Conservation (phyloP, 2,113 vertebrate genomes). For the Chloroceryle aenea region DNA sequence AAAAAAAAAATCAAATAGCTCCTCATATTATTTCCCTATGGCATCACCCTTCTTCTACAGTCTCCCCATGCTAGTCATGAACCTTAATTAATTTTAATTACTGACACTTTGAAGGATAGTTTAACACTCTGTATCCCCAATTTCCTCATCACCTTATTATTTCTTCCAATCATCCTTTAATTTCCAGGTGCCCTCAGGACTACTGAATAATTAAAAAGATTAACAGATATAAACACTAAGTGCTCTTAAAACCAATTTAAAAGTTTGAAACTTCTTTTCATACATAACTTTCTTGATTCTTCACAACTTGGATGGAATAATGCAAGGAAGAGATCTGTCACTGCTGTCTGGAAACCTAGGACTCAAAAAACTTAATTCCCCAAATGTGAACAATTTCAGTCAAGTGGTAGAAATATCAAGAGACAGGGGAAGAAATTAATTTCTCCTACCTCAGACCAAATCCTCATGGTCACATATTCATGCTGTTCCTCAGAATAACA, state of each 20-base stretch:
- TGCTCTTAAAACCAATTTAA: constrained; percentile 12
- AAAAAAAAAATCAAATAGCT: neutral
- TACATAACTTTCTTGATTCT: neutral
- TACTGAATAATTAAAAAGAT: constrained; percentile 42
- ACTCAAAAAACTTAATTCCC: neutral
- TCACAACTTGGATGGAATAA: neutral
- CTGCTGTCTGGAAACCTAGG: neutral
- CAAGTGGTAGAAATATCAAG: neutral
- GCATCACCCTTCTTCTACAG: neutral
- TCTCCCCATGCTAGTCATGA: neutral
- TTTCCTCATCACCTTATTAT: constrained; percentile 30
- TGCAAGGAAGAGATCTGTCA: neutral
- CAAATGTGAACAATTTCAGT: neutral
- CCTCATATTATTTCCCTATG: neutral
- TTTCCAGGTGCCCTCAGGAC: constrained; percentile 31
- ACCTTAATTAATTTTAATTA: constrained; percentile 41
- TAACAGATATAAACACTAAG: constrained; percentile 1
- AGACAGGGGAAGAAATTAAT: neutral
- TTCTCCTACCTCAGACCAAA: neutral
- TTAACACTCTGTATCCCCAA: constrained; percentile 18
- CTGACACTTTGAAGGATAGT: constrained; percentile 48
- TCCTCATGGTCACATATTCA: neutral
- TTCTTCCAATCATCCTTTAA: constrained; percentile 51
- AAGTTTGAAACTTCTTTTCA: constrained; percentile 5
- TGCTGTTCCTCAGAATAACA: neutral